Percentiles rank a stretch among this genome's conserved stretches.
These are phyloP conservation scores for Montipora efflorescens DNA, from an alignment of 64 coral and sea anemone genomes.

Conservation along the genomic window DNA sequence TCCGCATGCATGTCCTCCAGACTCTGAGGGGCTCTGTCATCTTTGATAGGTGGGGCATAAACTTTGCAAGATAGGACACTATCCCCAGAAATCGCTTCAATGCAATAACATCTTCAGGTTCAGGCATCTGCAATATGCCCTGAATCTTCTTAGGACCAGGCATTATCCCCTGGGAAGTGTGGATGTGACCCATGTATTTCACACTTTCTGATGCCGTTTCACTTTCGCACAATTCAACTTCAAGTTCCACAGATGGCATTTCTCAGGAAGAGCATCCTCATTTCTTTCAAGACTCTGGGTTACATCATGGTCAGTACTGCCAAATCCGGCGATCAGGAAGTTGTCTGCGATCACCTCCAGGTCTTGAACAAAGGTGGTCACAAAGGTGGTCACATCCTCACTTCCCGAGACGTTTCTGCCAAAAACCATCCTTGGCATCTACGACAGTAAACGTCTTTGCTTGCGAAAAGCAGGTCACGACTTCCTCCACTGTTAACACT, in stretches of 20 bases:
- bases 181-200: not conserved
- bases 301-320: not conserved
- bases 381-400: not conserved
- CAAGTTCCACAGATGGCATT: slow-evolving; percentile 36
- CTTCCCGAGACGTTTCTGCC: not conserved
- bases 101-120: too few species aligned
- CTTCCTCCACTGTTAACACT: not conserved
- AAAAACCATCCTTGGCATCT: not conserved
- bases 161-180: slow-evolving; percentile 3
- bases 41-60: too few species aligned
- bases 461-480: not conserved
- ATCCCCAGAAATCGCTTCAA: too few species aligned
- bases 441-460: slow-evolving; percentile 39
- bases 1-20: too few species aligned
- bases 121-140: too few species aligned
- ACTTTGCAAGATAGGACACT: too few species aligned
- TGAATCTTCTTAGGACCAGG: not conserved
- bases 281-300: too few species aligned
- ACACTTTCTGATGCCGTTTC: slow-evolving; percentile 7
- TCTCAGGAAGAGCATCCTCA: slow-evolving; percentile 16
- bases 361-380: slow-evolving; percentile 5
- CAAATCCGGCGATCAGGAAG: not conserved
- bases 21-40: too few species aligned
- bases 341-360: not conserved
- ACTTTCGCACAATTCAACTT: slow-evolving; percentile 48